Base-by-base conservation (phyloP, 2,888 invertebrate species). In the Cataglyphis livida region DNA sequence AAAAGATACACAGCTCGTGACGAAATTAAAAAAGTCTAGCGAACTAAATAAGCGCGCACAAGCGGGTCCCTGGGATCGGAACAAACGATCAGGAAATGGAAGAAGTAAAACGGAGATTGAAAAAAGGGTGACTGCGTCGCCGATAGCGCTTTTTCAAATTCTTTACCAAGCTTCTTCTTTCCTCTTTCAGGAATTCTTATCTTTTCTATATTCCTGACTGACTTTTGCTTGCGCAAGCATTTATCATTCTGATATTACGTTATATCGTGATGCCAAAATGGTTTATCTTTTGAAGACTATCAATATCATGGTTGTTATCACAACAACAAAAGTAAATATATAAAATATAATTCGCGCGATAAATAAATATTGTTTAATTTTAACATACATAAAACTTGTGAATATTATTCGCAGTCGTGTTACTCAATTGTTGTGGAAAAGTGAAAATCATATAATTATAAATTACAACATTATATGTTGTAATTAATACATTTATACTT, bases 41-140 rank as follows among this genome's bases (percentile, higher is more conserved):
- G 21, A 32, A 78, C n/a, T 51, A 51, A 57, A 70, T 41, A 70
- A 57, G 76, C 28, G 70, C 21, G 70, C n/a, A n/a, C 41, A 41
- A 51, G 15, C 15, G 51, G 59, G 35, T 84, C 44, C 62, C 66
- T 35, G 41, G 65, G 76, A 73, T 66, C 66, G 41, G 41, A 62
- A 65, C 66, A 38, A 82, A 44, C 51, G 81, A 41, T 12, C 85
- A 66, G 85, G 85, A 85, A 85, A 84, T 78, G 41, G 25, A 78
- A 82, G 28, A 51, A 74, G 57, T 64, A 66, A 82, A 85, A 35
- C 85, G 85, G 85, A 85, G 82, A 85, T 85, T 85, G 85, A 85
- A 85, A 82, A 84, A 85, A 82, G 64, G 62, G 25, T n/a, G 71
- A 83, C 38, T 59, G 21, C 62, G 44, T 64, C 51, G 48, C 15